Evolutionary conservation across 2,113 vertebrate species (phyloP).

Genomic region (Silurus meridionalis): DNA sequence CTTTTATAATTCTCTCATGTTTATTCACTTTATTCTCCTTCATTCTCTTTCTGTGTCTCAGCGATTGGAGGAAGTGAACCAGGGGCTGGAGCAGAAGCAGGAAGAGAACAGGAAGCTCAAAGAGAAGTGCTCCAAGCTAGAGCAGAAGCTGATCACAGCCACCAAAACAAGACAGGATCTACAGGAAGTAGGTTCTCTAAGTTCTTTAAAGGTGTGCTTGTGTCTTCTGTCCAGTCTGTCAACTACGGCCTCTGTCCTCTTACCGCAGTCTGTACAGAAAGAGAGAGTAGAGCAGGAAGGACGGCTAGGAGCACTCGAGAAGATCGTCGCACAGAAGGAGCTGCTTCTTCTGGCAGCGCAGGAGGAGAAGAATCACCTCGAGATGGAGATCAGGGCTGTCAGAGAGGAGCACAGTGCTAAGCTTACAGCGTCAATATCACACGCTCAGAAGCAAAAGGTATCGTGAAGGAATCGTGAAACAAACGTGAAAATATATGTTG

Average conservation of each 20-base stretch:
- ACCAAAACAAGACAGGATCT: conserved; percentile 56
- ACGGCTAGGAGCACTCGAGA: conserved; percentile 60
- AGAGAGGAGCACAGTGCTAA: conserved; percentile 53
- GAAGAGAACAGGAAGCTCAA: conserved; percentile 61
- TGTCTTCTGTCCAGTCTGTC: background rate
- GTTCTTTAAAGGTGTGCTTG: background rate
- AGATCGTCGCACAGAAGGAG: conserved; percentile 70
- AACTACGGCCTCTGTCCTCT: conserved; percentile 1
- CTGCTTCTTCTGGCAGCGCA: conserved; percentile 61
- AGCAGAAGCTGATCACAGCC: conserved; percentile 59
- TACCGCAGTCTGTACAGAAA: conserved; percentile 50
- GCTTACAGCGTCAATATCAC: conserved; percentile 50
- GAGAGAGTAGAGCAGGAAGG: conserved; percentile 56
- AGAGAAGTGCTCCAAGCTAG: conserved; percentile 62
- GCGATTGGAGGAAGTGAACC: conserved; percentile 69
- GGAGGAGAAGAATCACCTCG: conserved; percentile 51
- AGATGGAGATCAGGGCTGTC: conserved; percentile 56
- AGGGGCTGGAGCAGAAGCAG: conserved; percentile 66
- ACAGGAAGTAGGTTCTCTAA: conserved; percentile 50
- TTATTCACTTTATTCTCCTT: background rate
- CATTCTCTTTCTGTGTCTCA: conserved; percentile 40
- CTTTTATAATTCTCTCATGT: background rate
- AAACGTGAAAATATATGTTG: too few relatives aligned
- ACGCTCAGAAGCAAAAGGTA: conserved; percentile 57
- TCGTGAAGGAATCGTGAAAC: background rate